Percentiles rank a stretch among this genome's conserved stretches.
Evolutionary conservation across 2,113 vertebrate species (phyloP).

Genomic region (Picathartes gymnocephalus): DNA sequence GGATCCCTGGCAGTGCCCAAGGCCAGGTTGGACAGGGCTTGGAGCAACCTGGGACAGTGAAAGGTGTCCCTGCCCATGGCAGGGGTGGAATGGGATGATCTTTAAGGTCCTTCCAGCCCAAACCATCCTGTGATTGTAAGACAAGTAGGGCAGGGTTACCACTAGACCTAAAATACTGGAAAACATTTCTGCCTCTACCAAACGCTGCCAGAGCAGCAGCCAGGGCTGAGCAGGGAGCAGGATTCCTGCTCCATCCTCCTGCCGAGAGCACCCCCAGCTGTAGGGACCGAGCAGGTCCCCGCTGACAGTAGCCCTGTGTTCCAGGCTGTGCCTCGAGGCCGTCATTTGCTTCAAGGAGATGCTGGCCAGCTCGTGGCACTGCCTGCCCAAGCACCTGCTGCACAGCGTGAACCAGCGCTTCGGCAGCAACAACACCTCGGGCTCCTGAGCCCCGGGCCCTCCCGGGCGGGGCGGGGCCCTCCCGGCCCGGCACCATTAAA

Average conservation of each 20-base stretch:
- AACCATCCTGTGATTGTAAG: neutral
- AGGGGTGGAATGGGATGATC: accelerated
- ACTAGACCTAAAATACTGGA: accelerated
- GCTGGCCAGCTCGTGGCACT: constrained; percentile 85
- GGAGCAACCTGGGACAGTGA: neutral
- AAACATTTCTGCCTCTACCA: neutral
- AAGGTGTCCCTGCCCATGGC: neutral
- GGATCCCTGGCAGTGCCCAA: neutral
- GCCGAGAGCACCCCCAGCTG: neutral
- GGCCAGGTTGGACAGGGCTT: accelerated
- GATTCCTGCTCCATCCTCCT: no score
- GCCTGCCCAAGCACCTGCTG: constrained; percentile 90
- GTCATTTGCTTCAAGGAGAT: constrained; percentile 84
- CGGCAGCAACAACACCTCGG: constrained; percentile 82
- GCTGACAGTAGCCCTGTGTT: neutral
- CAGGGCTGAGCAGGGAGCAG: accelerated
- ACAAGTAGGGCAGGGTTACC: neutral
- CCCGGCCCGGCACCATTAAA: neutral
- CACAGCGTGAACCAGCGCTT: constrained; percentile 85
- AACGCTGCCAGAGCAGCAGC: neutral
- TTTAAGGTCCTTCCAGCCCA: neutral
- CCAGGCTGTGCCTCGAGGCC: constrained; percentile 87
- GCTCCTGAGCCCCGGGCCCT: constrained; percentile 78
- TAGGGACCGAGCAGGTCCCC: accelerated
- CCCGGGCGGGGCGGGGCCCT: no score